Percentiles rank a stretch among this genome's conserved stretches.
phyloP scores from a whole-genome alignment of 2,797 vertebrate genomes.

The Etheostoma perlongum region DNA sequence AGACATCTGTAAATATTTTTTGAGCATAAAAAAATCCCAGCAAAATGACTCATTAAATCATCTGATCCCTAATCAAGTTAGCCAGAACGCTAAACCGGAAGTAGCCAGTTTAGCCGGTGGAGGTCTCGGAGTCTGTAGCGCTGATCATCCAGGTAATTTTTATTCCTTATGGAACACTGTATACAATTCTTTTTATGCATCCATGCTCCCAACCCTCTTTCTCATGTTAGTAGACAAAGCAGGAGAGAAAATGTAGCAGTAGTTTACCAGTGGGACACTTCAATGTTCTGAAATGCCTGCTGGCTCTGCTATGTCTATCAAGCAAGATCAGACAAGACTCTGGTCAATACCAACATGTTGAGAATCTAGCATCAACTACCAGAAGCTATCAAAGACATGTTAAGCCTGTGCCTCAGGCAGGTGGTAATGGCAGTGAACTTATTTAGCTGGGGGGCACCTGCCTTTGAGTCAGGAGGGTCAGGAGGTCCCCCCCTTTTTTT shows the following conservation, averaged over 20 bases:
- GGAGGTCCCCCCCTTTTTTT: constrained; percentile 46
- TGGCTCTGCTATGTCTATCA: constrained; percentile 15
- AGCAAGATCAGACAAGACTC: constrained; percentile 8
- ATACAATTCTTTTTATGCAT: too few species aligned
- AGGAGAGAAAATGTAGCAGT: not conserved
- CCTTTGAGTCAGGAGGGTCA: constrained; percentile 67
- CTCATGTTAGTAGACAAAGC: constrained; percentile 19
- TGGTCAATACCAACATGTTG: constrained; percentile 21
- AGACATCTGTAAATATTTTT: too few species aligned
- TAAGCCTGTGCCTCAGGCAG: constrained; percentile 54
- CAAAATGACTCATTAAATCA: too few species aligned
- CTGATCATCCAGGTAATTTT: too few species aligned
- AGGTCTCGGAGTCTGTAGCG: too few species aligned
- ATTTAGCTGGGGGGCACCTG: constrained; percentile 62
- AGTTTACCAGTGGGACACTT: constrained; percentile 15
- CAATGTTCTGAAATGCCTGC: constrained; percentile 11
- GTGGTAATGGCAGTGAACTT: constrained; percentile 59
- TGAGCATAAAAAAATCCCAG: too few species aligned
- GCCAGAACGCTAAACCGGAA: too few species aligned
- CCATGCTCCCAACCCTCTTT: not conserved
- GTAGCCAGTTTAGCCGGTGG: too few species aligned
- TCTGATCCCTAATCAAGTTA: too few species aligned
- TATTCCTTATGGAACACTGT: too few species aligned
- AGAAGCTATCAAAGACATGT: constrained; percentile 22
- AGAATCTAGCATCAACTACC: constrained; percentile 29